Conservation (phyloP, 2,797 vertebrate species). For the Oreonectes daqikongensis region DNA sequence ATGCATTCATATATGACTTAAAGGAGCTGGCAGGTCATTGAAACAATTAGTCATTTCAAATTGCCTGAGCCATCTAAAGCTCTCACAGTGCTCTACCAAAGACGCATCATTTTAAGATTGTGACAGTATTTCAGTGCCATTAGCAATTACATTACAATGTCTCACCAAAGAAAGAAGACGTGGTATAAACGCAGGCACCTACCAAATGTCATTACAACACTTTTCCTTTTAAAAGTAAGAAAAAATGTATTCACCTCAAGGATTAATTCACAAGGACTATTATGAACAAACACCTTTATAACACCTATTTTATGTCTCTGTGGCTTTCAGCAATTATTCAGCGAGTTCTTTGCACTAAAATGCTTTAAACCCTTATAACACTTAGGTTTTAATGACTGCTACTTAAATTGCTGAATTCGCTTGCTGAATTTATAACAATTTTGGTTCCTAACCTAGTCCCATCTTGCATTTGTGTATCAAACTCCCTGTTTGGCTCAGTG, state of each 20-base stretch:
- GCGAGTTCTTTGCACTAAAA: not conserved
- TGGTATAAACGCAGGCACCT: not conserved
- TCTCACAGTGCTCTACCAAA: constrained; percentile 8
- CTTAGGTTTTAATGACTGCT: not conserved
- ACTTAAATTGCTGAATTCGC: not conserved
- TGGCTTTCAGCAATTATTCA: constrained; percentile 7
- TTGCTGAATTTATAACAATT: not conserved
- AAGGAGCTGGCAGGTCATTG: constrained; percentile 14
- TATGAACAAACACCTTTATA: not conserved
- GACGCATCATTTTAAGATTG: constrained; percentile 4
- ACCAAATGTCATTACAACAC: constrained; percentile 15
- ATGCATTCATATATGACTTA: not conserved
- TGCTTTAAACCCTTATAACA: not conserved
- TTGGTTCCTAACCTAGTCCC: not conserved
- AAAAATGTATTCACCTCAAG: not conserved
- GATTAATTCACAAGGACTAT: not conserved
- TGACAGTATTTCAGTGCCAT: constrained; percentile 13
- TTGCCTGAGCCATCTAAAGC: constrained; percentile 14
- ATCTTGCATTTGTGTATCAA: not conserved
- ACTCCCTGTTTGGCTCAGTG: not conserved
- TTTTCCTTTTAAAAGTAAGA: constrained; percentile 12
- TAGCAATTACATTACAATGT: not conserved
- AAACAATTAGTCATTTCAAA: constrained; percentile 24
- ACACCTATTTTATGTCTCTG: not conserved
- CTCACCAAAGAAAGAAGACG: not conserved